Evolutionary conservation across 2,888 invertebrate genomes (phyloP), one percentile per base, ranked within the genome.

Genomic region (Poecilus cupreus): DNA sequence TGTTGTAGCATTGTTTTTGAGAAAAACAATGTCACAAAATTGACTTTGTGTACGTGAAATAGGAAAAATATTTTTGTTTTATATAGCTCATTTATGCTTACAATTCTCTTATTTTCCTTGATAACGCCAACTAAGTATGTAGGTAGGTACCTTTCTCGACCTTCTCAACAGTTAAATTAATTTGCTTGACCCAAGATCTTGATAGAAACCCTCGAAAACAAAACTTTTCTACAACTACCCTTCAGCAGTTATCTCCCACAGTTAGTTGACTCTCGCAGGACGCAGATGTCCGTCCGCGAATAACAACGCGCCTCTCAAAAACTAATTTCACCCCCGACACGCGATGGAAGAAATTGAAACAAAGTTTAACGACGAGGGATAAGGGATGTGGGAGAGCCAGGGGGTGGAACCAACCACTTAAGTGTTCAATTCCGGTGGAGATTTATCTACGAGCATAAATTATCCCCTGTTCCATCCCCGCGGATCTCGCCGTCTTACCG

Each of bases 401-500:
- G 51, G 51, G 51, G 51, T 18, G 64, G 24, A 68, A 37, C 13
- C 37, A 68, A 68, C 64, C 64, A 68, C 51, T 49, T 43, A 74
- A 74, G 26, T 49, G 74, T 74, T 74, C 74, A 74, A 46, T 74
- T 74, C 51, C 74, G 43, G 22, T 16, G 18, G 26, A 51, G 74
- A 74, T 74, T 74, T 74, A 74, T 74, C 51, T 74, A 20, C 22
- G 49, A 26, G 49, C 51, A 74, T 74, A 74, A 49, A 74, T 43
- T 74, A 49, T 16, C 3, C 24, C 11, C 74, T n/a, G 46, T 72
- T 32, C 8, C 32, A 32, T 32, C 32, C 32, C 32, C 32, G 32
- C 32, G 8, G 8, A 32, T 8, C 32, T 32, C 4, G 32, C 6
- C 8, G 32, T 6, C 32, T 32, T 3, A 10, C 60, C 24, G 24